Base-by-base conservation (phyloP, 2,888 invertebrate species). In the Phalera bucephala region DNA sequence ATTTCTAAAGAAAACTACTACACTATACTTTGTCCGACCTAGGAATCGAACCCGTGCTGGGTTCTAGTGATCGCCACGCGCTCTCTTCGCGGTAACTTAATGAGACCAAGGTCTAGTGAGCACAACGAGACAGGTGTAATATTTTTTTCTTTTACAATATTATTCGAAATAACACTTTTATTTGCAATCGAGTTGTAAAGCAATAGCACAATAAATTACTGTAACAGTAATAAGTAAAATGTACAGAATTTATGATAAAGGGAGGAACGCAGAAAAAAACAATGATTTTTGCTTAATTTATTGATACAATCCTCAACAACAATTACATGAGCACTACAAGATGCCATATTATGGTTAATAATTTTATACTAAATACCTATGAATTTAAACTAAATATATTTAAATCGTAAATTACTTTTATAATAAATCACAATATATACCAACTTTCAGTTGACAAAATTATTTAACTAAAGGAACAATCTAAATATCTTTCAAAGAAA, bases 301-400 rank as follows among this genome's bases (percentile, higher is more conserved):
- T 86, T 88, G 79, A 84, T 84, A 83, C 77, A 83, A 80, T 83
- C 72, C 72, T 85, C 85, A 87, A 87, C 85, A 87, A 85, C 78
- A 80, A 80, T 72, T 80, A 84, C 79, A 78, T 71, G 72, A 83
- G 76, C 74, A 76, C 84, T 87, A 86, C 82, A 78, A 75, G 80
- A 80, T 73, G 62, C 59, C 47, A 55, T 37, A 67, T 50, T 73
- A 72, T 69, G 75, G 65, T 78, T 80, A 75, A 72, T 81, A 80
- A 67, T 67, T 71, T 69, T 68, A 71, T 66, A 69, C 73, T 80
- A 82, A 64, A 77, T 76, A 75, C 65, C 75, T 80, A 79, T 74
- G 66, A 78, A 71, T 75, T 75, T 74, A 74, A 78, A 78, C 78
- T 85, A 83, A 77, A 73, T 77, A 76, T 73, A 66, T 70, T 77